Evolutionary conservation across 2,797 vertebrate species (phyloP).

Genomic region (Brachyrhaphis roseni): DNA sequence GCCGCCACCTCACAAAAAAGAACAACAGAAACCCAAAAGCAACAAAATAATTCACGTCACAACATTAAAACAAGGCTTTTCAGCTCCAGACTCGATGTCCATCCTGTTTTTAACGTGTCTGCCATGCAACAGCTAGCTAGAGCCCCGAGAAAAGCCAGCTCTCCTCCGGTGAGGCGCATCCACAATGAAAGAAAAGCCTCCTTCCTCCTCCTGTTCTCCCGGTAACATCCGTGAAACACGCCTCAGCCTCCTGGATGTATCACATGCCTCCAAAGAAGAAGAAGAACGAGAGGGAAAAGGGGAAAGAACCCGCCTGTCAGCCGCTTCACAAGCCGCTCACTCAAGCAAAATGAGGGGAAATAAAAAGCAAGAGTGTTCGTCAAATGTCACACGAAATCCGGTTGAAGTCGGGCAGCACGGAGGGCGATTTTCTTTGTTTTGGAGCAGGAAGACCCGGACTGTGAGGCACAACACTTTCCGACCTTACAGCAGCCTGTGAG

Average conservation of each 20-base stretch:
- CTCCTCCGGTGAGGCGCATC: slow-evolving; percentile 29
- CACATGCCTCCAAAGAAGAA: slow-evolving; percentile 56
- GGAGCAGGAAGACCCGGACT: neutral
- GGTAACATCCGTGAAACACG: slow-evolving; percentile 67
- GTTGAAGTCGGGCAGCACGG: neutral
- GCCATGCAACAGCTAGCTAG: slow-evolving; percentile 60
- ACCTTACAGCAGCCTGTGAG: neutral
- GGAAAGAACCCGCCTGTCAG: slow-evolving; percentile 59
- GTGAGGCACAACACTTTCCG: neutral
- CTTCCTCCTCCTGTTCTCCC: slow-evolving; percentile 28
- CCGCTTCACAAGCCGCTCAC: slow-evolving; percentile 27
- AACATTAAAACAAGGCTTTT: slow-evolving; percentile 1
- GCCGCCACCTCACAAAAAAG: neutral
- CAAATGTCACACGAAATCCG: neutral
- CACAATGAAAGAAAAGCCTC: slow-evolving; percentile 17
- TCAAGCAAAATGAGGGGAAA: slow-evolving; percentile 18
- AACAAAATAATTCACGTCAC: neutral
- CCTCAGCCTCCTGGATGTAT: slow-evolving; percentile 51
- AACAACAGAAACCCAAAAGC: neutral
- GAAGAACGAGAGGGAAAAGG: neutral
- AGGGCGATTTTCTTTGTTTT: neutral
- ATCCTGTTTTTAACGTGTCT: slow-evolving; percentile 3
- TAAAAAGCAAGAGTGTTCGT: neutral
- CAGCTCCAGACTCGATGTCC: slow-evolving; percentile 40
- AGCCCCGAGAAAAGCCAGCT: slow-evolving; percentile 13